Conservation (phyloP, 2,113 vertebrate genomes). For the Psilopsiagon aymara region DNA sequence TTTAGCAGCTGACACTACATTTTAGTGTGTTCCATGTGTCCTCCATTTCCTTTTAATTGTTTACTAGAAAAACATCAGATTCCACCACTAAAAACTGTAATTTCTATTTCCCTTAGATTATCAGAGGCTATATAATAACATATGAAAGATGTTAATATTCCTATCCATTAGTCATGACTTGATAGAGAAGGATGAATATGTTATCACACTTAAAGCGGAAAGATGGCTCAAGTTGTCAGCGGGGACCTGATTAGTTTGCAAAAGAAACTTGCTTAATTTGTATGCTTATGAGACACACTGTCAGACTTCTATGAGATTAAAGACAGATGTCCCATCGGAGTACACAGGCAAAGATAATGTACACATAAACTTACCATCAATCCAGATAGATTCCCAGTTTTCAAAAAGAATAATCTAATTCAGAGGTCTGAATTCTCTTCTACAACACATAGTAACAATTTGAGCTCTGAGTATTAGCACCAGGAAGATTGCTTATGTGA, state of each 20-base stretch:
- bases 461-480: neutral
- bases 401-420: conserved; percentile 42
- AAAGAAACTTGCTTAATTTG: conserved; percentile 59
- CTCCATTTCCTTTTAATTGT: conserved; percentile 1
- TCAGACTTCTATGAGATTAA: conserved; percentile 45
- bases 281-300: conserved; percentile 61
- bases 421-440: neutral
- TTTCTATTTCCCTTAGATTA: conserved; percentile 18
- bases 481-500: neutral
- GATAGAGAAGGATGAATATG: conserved; percentile 35
- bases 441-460: neutral
- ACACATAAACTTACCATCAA: conserved; percentile 48
- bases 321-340: conserved; percentile 42
- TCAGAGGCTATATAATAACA: neutral
- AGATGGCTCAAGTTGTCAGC: conserved; percentile 42
- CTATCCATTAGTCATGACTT: conserved; percentile 33
- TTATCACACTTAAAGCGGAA: conserved; percentile 52
- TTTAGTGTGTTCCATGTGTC: neutral
- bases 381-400: conserved; percentile 40
- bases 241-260: conserved; percentile 53
- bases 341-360: conserved; percentile 39
- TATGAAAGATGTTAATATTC: conserved; percentile 15
- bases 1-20: neutral
- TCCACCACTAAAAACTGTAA: neutral
- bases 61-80: conserved; percentile 5